Percentiles rank a stretch among this genome's conserved stretches.
phyloP scores from a whole-genome alignment of 2,888 invertebrate species.

The Cacoxenus indagator region DNA sequence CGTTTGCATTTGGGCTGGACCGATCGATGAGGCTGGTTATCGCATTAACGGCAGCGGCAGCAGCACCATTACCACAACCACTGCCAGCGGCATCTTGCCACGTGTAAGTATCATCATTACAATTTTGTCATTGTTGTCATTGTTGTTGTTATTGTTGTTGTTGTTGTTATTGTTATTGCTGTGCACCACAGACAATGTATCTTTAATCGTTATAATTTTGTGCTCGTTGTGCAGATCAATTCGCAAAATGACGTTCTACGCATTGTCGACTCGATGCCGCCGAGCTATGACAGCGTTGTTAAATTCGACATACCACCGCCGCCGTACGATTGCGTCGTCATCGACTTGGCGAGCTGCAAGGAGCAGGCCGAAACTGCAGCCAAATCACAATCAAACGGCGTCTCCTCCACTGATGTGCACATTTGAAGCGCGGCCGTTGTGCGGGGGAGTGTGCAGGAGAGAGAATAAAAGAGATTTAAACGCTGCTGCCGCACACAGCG shows the following conservation, averaged over 20 bases:
- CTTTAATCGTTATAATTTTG: neutral
- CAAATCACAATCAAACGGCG: conserved; percentile 38
- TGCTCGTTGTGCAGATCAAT: conserved; percentile 58
- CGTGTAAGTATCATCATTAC: conserved; percentile 50
- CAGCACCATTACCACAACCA: too few relatives aligned
- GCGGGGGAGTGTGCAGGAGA: conserved; percentile 42
- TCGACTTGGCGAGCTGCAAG: conserved; percentile 65
- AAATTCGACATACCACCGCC: conserved; percentile 70
- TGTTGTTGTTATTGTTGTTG: neutral
- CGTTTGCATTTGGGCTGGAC: conserved; percentile 71
- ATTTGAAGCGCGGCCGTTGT: conserved; percentile 42
- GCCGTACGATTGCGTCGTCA: conserved; percentile 68
- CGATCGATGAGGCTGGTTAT: conserved; percentile 66
- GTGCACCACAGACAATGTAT: conserved; percentile 20
- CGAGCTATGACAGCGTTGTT: conserved; percentile 71
- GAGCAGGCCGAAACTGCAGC: conserved; percentile 54
- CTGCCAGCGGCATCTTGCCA: too few relatives aligned
- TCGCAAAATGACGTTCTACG: conserved; percentile 69
- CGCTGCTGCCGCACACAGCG: neutral
- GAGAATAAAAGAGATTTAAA: conserved; percentile 60
- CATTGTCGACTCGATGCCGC: conserved; percentile 69
- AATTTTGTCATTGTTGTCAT: neutral
- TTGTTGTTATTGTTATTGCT: neutral
- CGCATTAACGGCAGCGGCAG: conserved; percentile 46
- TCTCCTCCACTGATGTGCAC: conserved; percentile 48